Base-by-base conservation (phyloP, 2,113 vertebrate species). In the Apeltes quadracus region DNA sequence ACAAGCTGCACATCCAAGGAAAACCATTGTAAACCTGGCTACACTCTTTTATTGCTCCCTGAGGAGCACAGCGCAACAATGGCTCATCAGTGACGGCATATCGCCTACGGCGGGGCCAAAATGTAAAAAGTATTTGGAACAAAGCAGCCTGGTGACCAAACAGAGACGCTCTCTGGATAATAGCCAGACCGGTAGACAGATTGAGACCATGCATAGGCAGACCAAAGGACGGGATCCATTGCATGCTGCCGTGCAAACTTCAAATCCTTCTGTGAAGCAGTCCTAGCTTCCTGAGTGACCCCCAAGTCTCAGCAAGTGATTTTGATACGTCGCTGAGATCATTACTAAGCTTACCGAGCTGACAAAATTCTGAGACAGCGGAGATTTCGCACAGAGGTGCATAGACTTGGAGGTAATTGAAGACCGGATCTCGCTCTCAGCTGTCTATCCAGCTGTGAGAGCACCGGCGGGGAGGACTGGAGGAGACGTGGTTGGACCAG, bases 311-410 rank as follows among this genome's bases (percentile, higher is more conserved):
- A 78, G 29, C 57, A 48, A 58, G 57, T 69, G 55, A 44, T 61
- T 83, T 87, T 87, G 81, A 82, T 89, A 72, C 83, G 77, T 82
- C 78, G 76, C 53, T 79, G 62, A 73, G 76, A 69, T 84, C 69
- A 75, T 87, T 87, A 80, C 63, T 50, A 57, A 72, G 78, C 79
- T 75, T 83, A 64, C 69, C 68, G 73, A 76, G 69, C 78, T 81
- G 78, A 81, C 81, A 78, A 73, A 72, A 70, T 46, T 61, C 16
- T 54, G 57, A 58, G 62, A 43, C 56, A 72, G 41, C 27, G 55
- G 65, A 72, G 54, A 51, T 57, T 79, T 25, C 69, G 36, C 63
- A 46, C 29, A 74, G 82, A 76, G 67, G 18, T 76, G 61, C 72
- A 72, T 22, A 75, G n/a, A 64, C 55, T 67, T 36, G 55, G 80